Base-by-base conservation (phyloP, 2,888 invertebrate species). In the Dicroscelio sp. region DNA sequence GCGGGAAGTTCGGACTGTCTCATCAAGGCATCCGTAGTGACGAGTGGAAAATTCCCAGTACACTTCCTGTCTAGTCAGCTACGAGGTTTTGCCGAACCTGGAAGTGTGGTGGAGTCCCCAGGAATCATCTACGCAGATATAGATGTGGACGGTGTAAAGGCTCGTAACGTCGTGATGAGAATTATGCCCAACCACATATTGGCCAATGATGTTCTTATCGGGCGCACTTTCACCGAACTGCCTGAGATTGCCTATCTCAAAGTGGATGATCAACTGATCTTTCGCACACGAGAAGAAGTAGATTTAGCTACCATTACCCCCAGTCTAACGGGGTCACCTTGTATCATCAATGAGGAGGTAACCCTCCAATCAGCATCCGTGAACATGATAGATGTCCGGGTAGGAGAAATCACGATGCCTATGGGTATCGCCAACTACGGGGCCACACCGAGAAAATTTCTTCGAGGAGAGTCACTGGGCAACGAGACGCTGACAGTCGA, bases 121-220 rank as follows among this genome's bases (percentile, higher is more conserved):
- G n/a, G n/a, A n/a, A n/a, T n/a, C n/a, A n/a, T n/a, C n/a, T n/a
- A n/a, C n/a, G n/a, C n/a, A n/a, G n/a, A n/a, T n/a, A n/a, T n/a
- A n/a, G n/a, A n/a, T n/a, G n/a, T n/a, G n/a, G 93, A 94, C 63
- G 88, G 85, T 38, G 93, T 93, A 1, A 17, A 2, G 30, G 91
- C 82, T 1, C 67, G 91, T 0, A 58, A 71, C 33, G 25, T 83
- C 0, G 14, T 27, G 10, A 2, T 87, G 0, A 73, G 86, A 4
- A n/a, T 87, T 0, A 55, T 87, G 6, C 80, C 75, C 2, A 75
- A 87, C 23, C 12, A 71, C 35, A 75, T 65, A 0, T 80, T 73
- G 43, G 8, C 63, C 1, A 65, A 23, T 14, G 80, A 79, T 17
- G 73, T n/a, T 2, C 27, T 87, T 23, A 69, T 86, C 1, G 85